Conservation (phyloP, 2,888 invertebrate species). For the Meteorus cinctellus region DNA sequence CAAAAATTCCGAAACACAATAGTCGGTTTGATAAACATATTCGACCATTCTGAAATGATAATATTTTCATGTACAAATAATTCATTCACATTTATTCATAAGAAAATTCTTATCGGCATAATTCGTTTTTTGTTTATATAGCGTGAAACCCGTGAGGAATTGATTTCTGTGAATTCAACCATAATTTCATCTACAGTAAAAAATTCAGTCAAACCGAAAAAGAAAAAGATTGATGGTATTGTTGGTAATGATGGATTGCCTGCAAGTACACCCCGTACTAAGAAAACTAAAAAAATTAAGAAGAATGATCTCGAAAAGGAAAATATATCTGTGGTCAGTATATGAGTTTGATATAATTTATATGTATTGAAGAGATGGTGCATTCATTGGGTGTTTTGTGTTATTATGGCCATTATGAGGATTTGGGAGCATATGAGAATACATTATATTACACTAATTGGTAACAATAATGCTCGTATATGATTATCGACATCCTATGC, state of each 20-base stretch:
- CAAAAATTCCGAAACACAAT: too few species aligned
- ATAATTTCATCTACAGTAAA: slow-evolving; percentile 62
- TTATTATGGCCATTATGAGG: neutral
- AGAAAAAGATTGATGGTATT: slow-evolving; percentile 70
- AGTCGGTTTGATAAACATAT: too few species aligned
- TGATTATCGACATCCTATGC: neutral
- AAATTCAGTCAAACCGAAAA: slow-evolving; percentile 69
- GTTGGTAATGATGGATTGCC: slow-evolving; percentile 70
- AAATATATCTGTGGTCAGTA: slow-evolving; percentile 81
- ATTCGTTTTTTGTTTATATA: slow-evolving; percentile 47
- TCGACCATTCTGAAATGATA: too few species aligned
- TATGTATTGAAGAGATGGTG: slow-evolving; percentile 15
- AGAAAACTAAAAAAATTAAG: slow-evolving; percentile 79
- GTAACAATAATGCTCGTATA: neutral
- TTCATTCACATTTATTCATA: neutral
- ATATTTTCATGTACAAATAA: neutral
- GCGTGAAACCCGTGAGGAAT: slow-evolving; percentile 70
- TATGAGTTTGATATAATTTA: slow-evolving; percentile 19
- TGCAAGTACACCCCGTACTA: slow-evolving; percentile 73
- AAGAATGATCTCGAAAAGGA: slow-evolving; percentile 79
- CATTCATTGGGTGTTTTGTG: slow-evolving; percentile 25
- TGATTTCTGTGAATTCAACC: slow-evolving; percentile 64
- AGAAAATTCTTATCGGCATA: neutral
- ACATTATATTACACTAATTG: neutral
- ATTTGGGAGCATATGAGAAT: neutral